phyloP scores from a whole-genome alignment of 2,113 vertebrate genomes.

The Dicrurus megarhynchus region DNA sequence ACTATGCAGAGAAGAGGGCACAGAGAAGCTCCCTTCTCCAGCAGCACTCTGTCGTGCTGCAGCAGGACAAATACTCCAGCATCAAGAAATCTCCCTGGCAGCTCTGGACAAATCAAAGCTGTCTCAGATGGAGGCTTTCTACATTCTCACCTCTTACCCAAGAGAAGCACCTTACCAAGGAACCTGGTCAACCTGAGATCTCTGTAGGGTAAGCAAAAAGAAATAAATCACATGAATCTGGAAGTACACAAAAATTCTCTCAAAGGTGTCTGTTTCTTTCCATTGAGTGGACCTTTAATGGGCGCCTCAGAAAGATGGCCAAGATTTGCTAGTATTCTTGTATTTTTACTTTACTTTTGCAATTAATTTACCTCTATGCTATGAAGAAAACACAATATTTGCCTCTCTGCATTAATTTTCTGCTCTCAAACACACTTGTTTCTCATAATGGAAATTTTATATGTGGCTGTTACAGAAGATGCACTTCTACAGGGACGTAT shows the following conservation, averaged over 20 bases:
- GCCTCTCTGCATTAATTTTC: not conserved
- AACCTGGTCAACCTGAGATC: not conserved
- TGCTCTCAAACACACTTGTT: not conserved
- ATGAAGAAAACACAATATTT: not conserved
- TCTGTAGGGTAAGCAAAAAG: not conserved
- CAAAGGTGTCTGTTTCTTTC: not conserved
- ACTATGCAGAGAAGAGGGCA: not conserved
- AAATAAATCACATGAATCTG: not conserved
- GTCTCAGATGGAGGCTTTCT: not conserved
- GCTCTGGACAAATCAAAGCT: not conserved
- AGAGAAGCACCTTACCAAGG: not conserved
- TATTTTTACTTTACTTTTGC: not conserved
- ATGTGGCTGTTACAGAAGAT: not conserved
- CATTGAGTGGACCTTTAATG: not conserved
- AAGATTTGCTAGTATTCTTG: not conserved
- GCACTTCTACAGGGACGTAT: not conserved
- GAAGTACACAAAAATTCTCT: not conserved
- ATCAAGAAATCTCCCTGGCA: not conserved
- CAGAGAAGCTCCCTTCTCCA: not conserved
- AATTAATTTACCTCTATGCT: not conserved
- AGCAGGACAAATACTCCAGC: not conserved
- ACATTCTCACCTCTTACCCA: not conserved
- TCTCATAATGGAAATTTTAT: not conserved
- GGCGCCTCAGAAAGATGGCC: not conserved
- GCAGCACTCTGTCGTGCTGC: rapidly evolving